Conservation (phyloP, 2,797 vertebrate species). For the Pangasius mekongensis region DNA sequence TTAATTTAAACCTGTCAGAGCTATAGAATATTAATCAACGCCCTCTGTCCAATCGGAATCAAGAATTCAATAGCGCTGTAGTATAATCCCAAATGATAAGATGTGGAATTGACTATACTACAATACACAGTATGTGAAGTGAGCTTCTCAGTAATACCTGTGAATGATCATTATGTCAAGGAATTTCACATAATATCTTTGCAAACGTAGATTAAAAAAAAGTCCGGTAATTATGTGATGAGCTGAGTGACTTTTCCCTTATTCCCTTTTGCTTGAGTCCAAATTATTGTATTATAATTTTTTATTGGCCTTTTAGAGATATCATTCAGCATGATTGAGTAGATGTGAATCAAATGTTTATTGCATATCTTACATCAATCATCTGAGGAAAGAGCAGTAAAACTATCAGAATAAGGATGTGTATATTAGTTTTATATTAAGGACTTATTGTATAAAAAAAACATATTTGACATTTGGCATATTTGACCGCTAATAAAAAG, state of each 20-base stretch:
- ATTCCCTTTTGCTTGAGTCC: not conserved
- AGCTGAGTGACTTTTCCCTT: not conserved
- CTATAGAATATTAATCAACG: not conserved
- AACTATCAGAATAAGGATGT: not conserved
- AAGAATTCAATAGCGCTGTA: too few species aligned
- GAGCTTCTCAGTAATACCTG: not conserved
- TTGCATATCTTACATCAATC: not conserved
- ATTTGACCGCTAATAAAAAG: not conserved
- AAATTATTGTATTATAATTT: constrained; percentile 11
- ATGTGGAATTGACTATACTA: not conserved
- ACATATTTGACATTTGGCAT: too few species aligned
- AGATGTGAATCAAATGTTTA: constrained; percentile 11
- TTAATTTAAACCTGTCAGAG: not conserved
- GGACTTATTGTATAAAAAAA: not conserved
- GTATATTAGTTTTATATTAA: constrained; percentile 12
- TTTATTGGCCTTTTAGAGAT: constrained; percentile 34
- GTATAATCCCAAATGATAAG: not conserved
- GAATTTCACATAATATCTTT: not conserved
- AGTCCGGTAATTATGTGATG: not conserved
- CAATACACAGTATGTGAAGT: not conserved
- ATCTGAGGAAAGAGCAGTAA: constrained; percentile 2
- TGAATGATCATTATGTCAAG: not conserved
- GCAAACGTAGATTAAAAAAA: not conserved
- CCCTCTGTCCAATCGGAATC: not conserved
- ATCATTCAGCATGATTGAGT: constrained; percentile 19